Percentiles rank a stretch among this genome's conserved stretches.
These are phyloP conservation scores for Mellilla xanthometata DNA, from an alignment of 2,888 invertebrate genomes.

Conservation along the genomic window DNA sequence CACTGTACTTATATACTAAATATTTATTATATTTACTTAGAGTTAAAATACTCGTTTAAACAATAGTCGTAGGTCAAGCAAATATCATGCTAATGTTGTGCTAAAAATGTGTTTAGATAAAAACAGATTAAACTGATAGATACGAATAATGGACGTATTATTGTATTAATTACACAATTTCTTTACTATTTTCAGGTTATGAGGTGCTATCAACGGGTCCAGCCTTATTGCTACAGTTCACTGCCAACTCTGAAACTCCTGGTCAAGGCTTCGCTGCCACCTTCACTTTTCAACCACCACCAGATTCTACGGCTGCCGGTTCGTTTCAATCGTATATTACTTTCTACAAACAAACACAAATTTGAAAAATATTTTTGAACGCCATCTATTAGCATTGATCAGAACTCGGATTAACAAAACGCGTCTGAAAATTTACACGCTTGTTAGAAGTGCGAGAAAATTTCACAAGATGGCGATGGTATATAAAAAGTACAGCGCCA, in stretches of 20 bases:
- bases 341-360: too few species aligned
- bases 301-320: constrained; percentile 76
- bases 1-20: too few species aligned
- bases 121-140: too few species aligned
- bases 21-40: too few species aligned
- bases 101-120: too few species aligned
- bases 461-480: constrained; percentile 44
- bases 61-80: too few species aligned
- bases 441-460: not conserved
- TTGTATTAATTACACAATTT: not conserved
- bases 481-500: too few species aligned
- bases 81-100: too few species aligned
- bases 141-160: too few species aligned
- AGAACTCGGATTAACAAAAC: constrained; percentile 19
- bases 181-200: constrained; percentile 69
- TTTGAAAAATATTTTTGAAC: too few species aligned
- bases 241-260: constrained; percentile 90
- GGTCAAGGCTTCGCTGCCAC: constrained; percentile 91
- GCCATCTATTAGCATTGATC: too few species aligned
- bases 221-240: constrained; percentile 91
- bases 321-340: constrained; percentile 12
- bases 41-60: too few species aligned
- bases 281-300: constrained; percentile 87
- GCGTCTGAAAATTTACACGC: not conserved
- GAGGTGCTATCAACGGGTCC: constrained; percentile 93